phyloP scores from a whole-genome alignment of 2,113 vertebrate species.

The Nansenia antarctica region DNA sequence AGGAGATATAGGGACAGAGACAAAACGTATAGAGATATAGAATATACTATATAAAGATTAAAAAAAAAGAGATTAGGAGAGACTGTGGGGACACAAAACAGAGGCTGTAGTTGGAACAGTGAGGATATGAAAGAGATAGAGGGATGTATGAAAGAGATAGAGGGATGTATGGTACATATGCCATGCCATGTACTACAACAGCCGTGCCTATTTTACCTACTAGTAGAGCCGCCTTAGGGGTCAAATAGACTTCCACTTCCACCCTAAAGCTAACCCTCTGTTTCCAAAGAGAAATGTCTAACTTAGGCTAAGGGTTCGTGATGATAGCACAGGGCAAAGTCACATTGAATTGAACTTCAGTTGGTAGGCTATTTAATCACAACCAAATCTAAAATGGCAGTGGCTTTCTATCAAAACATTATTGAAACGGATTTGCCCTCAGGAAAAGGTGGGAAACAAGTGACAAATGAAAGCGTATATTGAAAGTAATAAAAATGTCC shows the following conservation, averaged over 20 bases:
- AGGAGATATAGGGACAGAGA: too few species aligned
- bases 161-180: too few species aligned
- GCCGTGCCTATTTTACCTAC: too few species aligned
- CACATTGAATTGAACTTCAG: slow-evolving; percentile 21
- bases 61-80: not conserved
- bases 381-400: slow-evolving; percentile 8
- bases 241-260: too few species aligned
- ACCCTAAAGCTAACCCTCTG: too few species aligned
- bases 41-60: too few species aligned
- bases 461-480: not conserved
- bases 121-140: not conserved
- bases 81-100: not conserved
- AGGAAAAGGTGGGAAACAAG: not conserved
- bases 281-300: not conserved
- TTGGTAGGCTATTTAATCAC: slow-evolving; percentile 1
- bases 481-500: not conserved
- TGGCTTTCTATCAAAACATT: not conserved
- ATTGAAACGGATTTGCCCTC: slow-evolving; percentile 9
- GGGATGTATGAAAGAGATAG: too few species aligned
- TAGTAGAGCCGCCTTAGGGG: too few species aligned
- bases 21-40: too few species aligned
- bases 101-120: not conserved
- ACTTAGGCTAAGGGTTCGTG: slow-evolving; percentile 5
- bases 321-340: slow-evolving; percentile 15
- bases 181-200: too few species aligned